Percentiles rank a stretch among this genome's conserved stretches.
Conservation (phyloP, 1,140 invertebrate genomes). For the Acromyrmex heyeri region DNA sequence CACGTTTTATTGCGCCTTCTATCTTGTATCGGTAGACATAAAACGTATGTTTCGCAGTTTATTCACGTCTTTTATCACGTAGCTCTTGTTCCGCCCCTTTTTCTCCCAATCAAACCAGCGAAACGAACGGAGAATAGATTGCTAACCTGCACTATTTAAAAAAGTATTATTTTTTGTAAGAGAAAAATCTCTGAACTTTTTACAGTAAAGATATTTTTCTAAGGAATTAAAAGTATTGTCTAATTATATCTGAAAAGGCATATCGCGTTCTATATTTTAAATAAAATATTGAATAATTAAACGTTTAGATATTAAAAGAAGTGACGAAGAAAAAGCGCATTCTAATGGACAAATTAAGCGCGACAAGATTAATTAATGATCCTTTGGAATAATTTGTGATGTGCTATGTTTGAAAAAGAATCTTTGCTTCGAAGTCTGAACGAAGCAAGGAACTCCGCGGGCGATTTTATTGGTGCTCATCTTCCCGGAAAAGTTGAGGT, state of each 20-base stretch:
- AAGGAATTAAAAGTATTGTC: background rate
- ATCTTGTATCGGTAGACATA: conserved; percentile 49
- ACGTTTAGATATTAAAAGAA: background rate
- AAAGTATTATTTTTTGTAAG: background rate
- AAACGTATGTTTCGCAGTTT: conserved; percentile 32
- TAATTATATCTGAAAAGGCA: background rate
- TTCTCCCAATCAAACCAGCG: background rate
- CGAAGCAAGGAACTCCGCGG: conserved; percentile 39
- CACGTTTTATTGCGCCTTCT: conserved; percentile 50
- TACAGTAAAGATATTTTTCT: background rate
- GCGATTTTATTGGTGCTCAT: conserved; percentile 23
- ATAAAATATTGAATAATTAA: background rate
- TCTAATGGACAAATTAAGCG: background rate
- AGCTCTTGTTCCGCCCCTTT: conserved; percentile 15
- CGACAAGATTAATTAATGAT: conserved; percentile 31
- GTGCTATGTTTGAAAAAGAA: conserved; percentile 26
- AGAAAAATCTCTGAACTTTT: background rate
- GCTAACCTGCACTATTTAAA: background rate
- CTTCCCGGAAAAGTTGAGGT: conserved; percentile 52
- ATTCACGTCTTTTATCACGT: conserved; percentile 41
- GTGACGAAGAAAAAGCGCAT: background rate
- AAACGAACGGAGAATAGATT: background rate
- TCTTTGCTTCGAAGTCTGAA: conserved; percentile 20
- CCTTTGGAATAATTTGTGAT: conserved; percentile 12
- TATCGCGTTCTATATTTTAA: background rate